Base-by-base conservation (phyloP, 2,797 vertebrate species). In the Gymnothorax javanicus region DNA sequence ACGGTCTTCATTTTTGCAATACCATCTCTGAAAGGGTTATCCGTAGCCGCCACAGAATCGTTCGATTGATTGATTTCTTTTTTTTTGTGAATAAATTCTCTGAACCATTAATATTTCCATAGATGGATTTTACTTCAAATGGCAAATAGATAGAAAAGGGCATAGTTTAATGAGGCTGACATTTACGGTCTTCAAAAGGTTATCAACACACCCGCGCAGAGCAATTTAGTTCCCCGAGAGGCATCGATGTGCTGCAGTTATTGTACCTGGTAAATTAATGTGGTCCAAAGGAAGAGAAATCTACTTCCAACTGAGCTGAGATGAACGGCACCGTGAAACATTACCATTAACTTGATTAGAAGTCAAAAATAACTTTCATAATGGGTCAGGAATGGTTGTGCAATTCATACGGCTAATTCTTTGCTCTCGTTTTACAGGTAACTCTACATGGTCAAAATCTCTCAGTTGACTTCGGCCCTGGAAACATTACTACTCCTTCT, bases 161-260 rank as follows among this genome's bases (percentile, higher is more conserved):
- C 79, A 82, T 56, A 56, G 54, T 85, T 87, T 73, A 91, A 91
- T 90, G 82, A 86, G 82, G 82, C 17, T 84, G 85, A 20, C 43
- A 73, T 89, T 89, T 82, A 84, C 71, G 12, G 83, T 57, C n/a
- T 88, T 86, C 7, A 20, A 43, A 89, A 87, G 86, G 88, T 90
- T 88, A 90, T 62, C 7, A 57, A 73, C 67, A 71, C 67, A 62
- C 5, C 23, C n/a, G 23, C 20, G 62, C 62, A 56, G 77, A 20
- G 71, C 64, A n/a, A 43, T 56, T 57, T 11, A 43, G 71, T 58
- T 20, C 54, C 27, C 71, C 2, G 3, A 54, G 77, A 82, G 23
- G 20, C 25, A 73, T 27, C 27, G 33, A 5, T 5, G 13, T 12
- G 69, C 12, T 33, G 69, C 25, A 27, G 12, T 43, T 73, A 73